Percentiles rank a stretch among this genome's conserved stretches.
phyloP scores from a whole-genome alignment of 2,113 vertebrate species.

The Neolamprologus hecqui region DNA sequence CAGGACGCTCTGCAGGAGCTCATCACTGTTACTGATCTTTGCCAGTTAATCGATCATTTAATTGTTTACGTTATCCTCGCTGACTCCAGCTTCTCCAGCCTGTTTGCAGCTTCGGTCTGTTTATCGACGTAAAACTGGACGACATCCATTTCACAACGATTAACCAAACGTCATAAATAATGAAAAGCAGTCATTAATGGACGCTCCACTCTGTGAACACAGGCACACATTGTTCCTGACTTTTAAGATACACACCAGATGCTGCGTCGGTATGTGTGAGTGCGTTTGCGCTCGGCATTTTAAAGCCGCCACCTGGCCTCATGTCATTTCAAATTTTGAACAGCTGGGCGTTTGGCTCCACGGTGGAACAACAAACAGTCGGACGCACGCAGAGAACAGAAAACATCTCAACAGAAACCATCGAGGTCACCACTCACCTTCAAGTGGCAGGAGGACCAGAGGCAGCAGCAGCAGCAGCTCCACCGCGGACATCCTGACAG shows the following conservation, averaged over 20 bases:
- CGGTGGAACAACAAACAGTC: not conserved
- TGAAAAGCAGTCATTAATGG: not conserved
- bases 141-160: not conserved
- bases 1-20: not conserved
- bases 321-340: not conserved
- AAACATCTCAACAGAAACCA: not conserved
- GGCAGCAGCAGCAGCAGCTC: slow-evolving; percentile 39
- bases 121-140: not conserved
- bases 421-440: slow-evolving; percentile 55
- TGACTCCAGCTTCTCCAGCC: not conserved
- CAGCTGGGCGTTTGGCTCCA: slow-evolving; percentile 26
- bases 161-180: not conserved
- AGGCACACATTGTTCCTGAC: not conserved
- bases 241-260: not conserved
- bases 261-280: not conserved
- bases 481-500: slow-evolving; percentile 46
- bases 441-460: slow-evolving; percentile 37
- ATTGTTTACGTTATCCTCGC: not conserved
- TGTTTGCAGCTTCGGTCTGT: not conserved
- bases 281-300: not conserved
- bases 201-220: not conserved
- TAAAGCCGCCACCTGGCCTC: not conserved
- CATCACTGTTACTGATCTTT: not conserved
- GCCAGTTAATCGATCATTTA: not conserved
- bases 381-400: not conserved